These are phyloP conservation scores for Spondyliosoma cantharus DNA, from an alignment of 2,797 vertebrate genomes.

Conservation along the genomic window DNA sequence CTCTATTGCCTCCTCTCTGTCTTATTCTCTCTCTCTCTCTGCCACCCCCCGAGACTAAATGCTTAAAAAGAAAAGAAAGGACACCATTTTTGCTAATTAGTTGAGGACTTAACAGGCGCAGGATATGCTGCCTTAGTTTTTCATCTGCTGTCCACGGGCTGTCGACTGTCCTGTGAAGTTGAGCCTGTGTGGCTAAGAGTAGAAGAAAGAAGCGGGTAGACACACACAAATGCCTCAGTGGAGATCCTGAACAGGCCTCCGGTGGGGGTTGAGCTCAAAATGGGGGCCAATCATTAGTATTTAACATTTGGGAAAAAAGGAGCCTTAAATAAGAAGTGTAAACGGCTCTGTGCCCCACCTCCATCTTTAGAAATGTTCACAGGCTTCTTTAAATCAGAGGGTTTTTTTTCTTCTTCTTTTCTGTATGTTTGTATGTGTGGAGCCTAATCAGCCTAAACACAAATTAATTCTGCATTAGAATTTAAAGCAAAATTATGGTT, in stretches of 20 bases:
- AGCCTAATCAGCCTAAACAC: slow-evolving; percentile 31
- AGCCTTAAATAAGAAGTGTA: slow-evolving; percentile 83
- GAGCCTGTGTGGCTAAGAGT: slow-evolving; percentile 86
- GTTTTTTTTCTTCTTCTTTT: slow-evolving; percentile 3
- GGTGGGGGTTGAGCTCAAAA: slow-evolving; percentile 83
- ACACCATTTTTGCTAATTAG: slow-evolving; percentile 99
- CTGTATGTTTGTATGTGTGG: slow-evolving; percentile 48
- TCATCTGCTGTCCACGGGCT: slow-evolving; percentile 88
- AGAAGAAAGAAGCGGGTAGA: slow-evolving; percentile 83
- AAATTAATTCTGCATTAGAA: slow-evolving; percentile 12
- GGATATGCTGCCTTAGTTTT: slow-evolving; percentile 88
- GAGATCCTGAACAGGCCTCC: slow-evolving; percentile 84
- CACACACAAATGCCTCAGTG: slow-evolving; percentile 82
- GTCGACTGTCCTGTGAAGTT: slow-evolving; percentile 85
- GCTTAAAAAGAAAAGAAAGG: slow-evolving; percentile 86
- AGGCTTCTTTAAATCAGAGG: slow-evolving; percentile 44
- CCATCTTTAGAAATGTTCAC: slow-evolving; percentile 74
- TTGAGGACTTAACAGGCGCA: slow-evolving; percentile 90
- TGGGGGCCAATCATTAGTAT: slow-evolving; percentile 83
- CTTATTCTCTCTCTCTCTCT: slow-evolving; percentile 69
- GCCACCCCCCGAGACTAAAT: slow-evolving; percentile 89
- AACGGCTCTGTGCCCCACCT: slow-evolving; percentile 75
- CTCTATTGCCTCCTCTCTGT: slow-evolving; percentile 59
- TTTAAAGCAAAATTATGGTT: neutral
- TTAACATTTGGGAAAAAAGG: slow-evolving; percentile 82